A percentile compares a stretch with the other conserved stretches of the same genome.
Conservation (phyloP, 2,797 vertebrate species). For the Sebastes alutus region DNA sequence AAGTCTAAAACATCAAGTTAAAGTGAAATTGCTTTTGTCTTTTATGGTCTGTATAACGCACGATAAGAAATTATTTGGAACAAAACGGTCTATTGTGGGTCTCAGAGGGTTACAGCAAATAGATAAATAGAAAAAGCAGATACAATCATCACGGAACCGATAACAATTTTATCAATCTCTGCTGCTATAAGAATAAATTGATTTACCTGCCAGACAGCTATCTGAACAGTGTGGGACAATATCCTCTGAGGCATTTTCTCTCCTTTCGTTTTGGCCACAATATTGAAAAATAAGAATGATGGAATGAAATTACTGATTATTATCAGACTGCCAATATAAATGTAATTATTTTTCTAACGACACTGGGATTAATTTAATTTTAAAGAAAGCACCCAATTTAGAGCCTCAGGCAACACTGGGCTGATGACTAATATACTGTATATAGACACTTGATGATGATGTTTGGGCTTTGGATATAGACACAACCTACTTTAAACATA, state of each 20-base stretch:
- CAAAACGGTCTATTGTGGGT: neutral
- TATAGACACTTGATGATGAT: too few relatives aligned
- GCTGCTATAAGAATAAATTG: neutral
- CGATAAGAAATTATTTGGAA: slow-evolving; percentile 6
- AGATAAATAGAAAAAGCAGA: neutral
- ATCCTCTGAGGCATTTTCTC: neutral
- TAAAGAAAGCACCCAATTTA: neutral
- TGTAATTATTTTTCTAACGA: neutral
- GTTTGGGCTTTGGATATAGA: neutral
- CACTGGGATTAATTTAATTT: too few relatives aligned
- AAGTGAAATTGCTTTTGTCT: neutral
- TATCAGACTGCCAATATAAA: neutral
- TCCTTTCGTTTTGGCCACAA: neutral
- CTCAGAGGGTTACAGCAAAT: neutral
- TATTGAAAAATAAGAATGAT: neutral
- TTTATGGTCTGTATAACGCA: neutral
- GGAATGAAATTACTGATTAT: neutral
- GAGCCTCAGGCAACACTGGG: too few relatives aligned
- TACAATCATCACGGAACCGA: neutral
- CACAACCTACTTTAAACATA: too few relatives aligned
- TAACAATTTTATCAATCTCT: slow-evolving; percentile 8
- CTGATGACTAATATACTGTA: neutral
- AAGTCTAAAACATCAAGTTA: neutral
- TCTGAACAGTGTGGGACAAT: neutral
- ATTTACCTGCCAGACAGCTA: neutral